Evolutionary conservation across 2,797 vertebrate genomes (phyloP), one percentile per base, ranked within the genome.

Genomic region (Alauda arvensis): DNA sequence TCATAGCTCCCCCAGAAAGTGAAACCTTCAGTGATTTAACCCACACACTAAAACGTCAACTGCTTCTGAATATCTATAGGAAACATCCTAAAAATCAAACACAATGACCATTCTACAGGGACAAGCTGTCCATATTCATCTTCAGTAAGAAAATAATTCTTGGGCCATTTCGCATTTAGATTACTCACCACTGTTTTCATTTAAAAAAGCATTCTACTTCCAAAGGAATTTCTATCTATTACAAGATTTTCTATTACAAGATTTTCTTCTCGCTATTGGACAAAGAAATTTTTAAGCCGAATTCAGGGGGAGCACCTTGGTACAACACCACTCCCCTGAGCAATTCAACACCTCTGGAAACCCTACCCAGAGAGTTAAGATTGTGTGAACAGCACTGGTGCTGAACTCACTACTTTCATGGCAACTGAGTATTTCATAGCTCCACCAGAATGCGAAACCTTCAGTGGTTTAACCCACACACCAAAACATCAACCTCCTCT

Each of bases 231-330:
- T 6, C 12, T 23, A 26, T 21, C 7, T 31, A n/a, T 9, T 40
- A 21, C 2, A 37, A 37, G 37, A 37, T 37, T n/a, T n/a, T 21
- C 7, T 31, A n/a, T 9, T 40, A 21, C 2, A 37, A 37, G 37
- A 37, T 37, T n/a, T n/a, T n/a, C n/a, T n/a, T n/a, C n/a, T n/a
- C n/a, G n/a, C n/a, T n/a, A n/a, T n/a, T n/a, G n/a, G n/a, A n/a
- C n/a, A n/a, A n/a, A 83, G 26, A 48, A 78, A 68, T 1, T 9
- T 33, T 7, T 12, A 52, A 4, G 7, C 15, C 18, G 18, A 76
- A 65, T 10, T 57, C 45, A 23, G 0, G 0, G 13, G 12, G 6
- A 80, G 12, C 11, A 18, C 26, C 43, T 34, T n/a, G 7, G 3
- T 16, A 23, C 69, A 60, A 25, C 37, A 4, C 2, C 23, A 51